Evolutionary conservation across 2,797 vertebrate species (phyloP).

Genomic region (Pygocentrus nattereri): DNA sequence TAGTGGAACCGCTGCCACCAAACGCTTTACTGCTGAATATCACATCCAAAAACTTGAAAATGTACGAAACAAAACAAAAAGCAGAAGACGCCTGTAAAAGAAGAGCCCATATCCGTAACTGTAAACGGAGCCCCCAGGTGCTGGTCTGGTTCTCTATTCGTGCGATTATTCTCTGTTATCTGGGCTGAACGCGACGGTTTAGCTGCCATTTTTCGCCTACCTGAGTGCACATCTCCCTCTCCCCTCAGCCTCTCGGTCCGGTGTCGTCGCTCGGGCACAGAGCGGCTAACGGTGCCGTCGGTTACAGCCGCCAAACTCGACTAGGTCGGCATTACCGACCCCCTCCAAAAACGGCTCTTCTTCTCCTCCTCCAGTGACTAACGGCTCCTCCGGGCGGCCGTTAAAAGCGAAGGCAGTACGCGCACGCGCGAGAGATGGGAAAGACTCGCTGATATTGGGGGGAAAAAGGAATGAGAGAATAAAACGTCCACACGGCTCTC

Average conservation of each 20-base stretch:
- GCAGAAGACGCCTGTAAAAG: not conserved
- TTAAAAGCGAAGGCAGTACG: not conserved
- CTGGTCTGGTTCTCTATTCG: not conserved
- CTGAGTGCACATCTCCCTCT: conserved; percentile 30
- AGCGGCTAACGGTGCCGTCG: not conserved
- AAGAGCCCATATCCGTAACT: not conserved
- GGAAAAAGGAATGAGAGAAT: not conserved
- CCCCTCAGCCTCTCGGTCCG: not conserved
- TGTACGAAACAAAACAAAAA: not conserved
- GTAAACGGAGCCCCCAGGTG: not conserved
- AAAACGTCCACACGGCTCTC: not conserved
- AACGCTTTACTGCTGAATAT: too few relatives aligned
- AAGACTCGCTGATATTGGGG: not conserved
- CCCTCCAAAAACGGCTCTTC: not conserved
- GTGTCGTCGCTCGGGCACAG: conserved; percentile 11
- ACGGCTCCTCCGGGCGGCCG: conserved; percentile 5
- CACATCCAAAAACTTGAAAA: too few relatives aligned
- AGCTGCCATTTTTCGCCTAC: conserved; percentile 35
- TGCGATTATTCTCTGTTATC: not conserved
- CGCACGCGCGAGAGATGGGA: too few relatives aligned
- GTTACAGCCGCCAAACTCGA: conserved; percentile 22
- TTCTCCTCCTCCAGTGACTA: conserved; percentile 2
- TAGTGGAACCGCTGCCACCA: too few relatives aligned
- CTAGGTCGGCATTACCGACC: conserved; percentile 16
- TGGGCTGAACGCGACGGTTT: not conserved